Conservation (phyloP, 64 coral and sea anemone genomes). For the Pocillopora damicornis region DNA sequence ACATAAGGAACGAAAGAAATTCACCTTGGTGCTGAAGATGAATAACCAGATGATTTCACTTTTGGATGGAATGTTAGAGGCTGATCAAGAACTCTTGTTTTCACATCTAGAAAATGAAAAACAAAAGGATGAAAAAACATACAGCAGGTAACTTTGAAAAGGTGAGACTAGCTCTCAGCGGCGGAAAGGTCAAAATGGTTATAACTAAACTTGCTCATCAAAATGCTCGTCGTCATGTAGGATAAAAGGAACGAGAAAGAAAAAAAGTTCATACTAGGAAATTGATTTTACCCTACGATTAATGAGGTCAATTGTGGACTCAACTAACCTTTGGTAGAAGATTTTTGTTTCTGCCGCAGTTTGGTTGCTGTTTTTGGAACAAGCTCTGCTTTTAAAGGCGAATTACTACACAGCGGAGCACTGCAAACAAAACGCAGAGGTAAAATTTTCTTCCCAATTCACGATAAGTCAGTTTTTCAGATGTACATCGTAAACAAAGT, state of each 20-base stretch:
- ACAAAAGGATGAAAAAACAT: not conserved
- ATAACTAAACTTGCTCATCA: too few species aligned
- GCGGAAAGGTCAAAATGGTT: too few species aligned
- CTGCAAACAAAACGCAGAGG: conserved; percentile 49
- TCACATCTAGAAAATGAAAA: conserved; percentile 7
- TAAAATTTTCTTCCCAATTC: not conserved
- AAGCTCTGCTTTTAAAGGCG: conserved; percentile 85
- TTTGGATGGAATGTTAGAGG: conserved; percentile 91
- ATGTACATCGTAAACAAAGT: too few species aligned
- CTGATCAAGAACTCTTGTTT: conserved; percentile 47
- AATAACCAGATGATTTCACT: conserved; percentile 92
- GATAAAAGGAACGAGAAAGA: too few species aligned
- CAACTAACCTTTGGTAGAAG: conserved; percentile 26
- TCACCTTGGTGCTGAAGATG: conserved; percentile 67
- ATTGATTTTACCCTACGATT: too few species aligned
- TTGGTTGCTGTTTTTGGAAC: conserved; percentile 58
- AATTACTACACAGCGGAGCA: conserved; percentile 73
- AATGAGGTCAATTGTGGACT: not conserved
- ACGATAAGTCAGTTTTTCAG: too few species aligned
- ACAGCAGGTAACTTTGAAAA: not conserved
- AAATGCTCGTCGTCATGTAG: too few species aligned
- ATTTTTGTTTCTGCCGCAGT: conserved; percentile 34
- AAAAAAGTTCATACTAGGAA: too few species aligned
- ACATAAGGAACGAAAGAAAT: not conserved
- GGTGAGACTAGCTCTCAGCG: not conserved